Evolutionary conservation across 1,140 invertebrate genomes (phyloP).

Genomic region (Trigoniulus corallinus): DNA sequence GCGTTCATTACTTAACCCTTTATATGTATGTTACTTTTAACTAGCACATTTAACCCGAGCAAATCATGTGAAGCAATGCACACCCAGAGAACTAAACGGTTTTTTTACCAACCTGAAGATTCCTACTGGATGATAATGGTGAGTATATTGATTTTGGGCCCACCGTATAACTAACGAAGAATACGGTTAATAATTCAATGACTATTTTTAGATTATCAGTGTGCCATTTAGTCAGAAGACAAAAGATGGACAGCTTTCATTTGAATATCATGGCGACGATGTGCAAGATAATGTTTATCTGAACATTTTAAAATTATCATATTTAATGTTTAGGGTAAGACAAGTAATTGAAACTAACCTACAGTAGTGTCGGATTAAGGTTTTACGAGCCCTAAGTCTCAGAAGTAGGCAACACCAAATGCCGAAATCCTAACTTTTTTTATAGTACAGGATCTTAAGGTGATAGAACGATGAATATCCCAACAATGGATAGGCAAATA

Average conservation of each 20-base stretch:
- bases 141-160: neutral
- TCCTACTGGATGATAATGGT: constrained; percentile 81
- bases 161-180: neutral
- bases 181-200: neutral
- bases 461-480: too few species aligned
- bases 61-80: constrained; percentile 64
- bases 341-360: too few species aligned
- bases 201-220: constrained; percentile 42
- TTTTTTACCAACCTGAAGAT: constrained; percentile 69
- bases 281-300: constrained; percentile 59
- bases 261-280: constrained; percentile 55
- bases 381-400: neutral
- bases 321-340: constrained; percentile 44
- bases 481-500: too few species aligned
- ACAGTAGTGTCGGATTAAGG: too few species aligned
- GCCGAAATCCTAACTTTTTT: constrained; percentile 5
- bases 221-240: constrained; percentile 45
- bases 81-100: constrained; percentile 70
- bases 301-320: constrained; percentile 49
- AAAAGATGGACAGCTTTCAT: constrained; percentile 44
- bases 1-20: neutral
- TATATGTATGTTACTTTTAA: constrained; percentile 20
- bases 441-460: constrained; percentile 9
- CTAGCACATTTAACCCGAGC: constrained; percentile 65
- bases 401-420: neutral